These are phyloP conservation scores for Bursaphelenchus okinawaensis DNA, from an alignment of 2,888 invertebrate species.

Conservation along the genomic window DNA sequence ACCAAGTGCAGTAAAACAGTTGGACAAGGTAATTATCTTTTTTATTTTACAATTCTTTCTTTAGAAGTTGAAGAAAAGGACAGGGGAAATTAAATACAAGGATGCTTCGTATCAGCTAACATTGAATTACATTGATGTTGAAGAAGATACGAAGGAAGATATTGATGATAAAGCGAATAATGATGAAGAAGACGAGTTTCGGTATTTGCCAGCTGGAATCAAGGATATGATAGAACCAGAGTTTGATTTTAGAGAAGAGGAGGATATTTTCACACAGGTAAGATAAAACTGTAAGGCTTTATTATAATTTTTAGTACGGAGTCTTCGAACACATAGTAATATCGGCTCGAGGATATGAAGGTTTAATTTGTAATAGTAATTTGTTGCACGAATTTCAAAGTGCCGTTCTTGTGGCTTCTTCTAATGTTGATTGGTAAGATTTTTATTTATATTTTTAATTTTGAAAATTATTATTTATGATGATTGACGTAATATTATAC, in stretches of 20 bases:
- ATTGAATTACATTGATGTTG: conserved; percentile 5
- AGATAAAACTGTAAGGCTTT: neutral
- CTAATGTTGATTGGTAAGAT: conserved; percentile 2
- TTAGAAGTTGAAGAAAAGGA: conserved; percentile 7
- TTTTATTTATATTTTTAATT: conserved; percentile 29
- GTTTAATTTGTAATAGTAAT: neutral
- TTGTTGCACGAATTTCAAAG: neutral
- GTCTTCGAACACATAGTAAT: neutral
- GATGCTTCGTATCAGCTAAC: neutral
- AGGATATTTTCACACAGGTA: conserved; percentile 5
- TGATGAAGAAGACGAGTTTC: conserved; percentile 8
- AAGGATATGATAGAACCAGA: neutral
- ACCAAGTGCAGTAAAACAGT: neutral
- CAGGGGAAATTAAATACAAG: neutral
- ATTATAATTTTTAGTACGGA: conserved; percentile 11
- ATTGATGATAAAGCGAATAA: neutral
- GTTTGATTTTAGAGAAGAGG: conserved; percentile 2
- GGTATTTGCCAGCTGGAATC: conserved; percentile 6
- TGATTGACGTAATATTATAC: too few relatives aligned
- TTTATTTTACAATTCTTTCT: neutral
- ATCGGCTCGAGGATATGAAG: neutral
- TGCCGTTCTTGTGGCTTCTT: neutral
- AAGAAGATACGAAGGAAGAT: conserved; percentile 1
- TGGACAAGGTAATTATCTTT: conserved; percentile 7
- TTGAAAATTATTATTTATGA: too few relatives aligned